Conservation (phyloP, 2,113 vertebrate genomes). For the Paralichthys olivaceus region DNA sequence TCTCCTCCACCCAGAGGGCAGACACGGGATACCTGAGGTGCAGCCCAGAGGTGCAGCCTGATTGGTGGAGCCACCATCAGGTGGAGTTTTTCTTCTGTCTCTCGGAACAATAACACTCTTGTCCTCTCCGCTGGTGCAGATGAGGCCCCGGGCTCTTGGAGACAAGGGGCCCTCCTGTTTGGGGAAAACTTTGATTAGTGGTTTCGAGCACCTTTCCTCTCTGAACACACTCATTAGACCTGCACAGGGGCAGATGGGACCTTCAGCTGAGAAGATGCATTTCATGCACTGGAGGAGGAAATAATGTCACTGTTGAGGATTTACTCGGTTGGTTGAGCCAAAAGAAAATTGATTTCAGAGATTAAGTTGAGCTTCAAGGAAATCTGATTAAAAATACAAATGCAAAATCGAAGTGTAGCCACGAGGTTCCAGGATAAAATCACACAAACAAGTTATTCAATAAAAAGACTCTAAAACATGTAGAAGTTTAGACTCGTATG, state of each 20-base stretch:
- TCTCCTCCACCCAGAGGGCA: slow-evolving; percentile 2
- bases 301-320: background rate
- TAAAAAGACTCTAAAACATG: too few relatives aligned
- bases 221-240: slow-evolving; percentile 40
- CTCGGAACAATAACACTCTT: slow-evolving; percentile 57
- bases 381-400: too few relatives aligned
- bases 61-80: slow-evolving; percentile 51
- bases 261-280: too few relatives aligned
- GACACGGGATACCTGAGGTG: slow-evolving; percentile 58
- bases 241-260: slow-evolving; percentile 29
- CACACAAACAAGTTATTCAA: too few relatives aligned
- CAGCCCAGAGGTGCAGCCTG: slow-evolving; percentile 4
- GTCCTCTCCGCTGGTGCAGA: slow-evolving; percentile 23
- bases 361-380: too few relatives aligned
- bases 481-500: too few relatives aligned
- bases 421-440: too few relatives aligned
- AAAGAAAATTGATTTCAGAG: background rate
- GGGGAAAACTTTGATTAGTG: slow-evolving; percentile 44
- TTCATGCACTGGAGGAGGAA: background rate
- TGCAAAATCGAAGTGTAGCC: too few relatives aligned
- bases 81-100: slow-evolving; percentile 33
- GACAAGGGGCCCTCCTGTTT: slow-evolving; percentile 33
- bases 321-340: background rate
- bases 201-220: slow-evolving; percentile 21
- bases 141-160: slow-evolving; percentile 22